Conservation (phyloP, 2,113 vertebrate genomes). For the Synchiropus splendidus region DNA sequence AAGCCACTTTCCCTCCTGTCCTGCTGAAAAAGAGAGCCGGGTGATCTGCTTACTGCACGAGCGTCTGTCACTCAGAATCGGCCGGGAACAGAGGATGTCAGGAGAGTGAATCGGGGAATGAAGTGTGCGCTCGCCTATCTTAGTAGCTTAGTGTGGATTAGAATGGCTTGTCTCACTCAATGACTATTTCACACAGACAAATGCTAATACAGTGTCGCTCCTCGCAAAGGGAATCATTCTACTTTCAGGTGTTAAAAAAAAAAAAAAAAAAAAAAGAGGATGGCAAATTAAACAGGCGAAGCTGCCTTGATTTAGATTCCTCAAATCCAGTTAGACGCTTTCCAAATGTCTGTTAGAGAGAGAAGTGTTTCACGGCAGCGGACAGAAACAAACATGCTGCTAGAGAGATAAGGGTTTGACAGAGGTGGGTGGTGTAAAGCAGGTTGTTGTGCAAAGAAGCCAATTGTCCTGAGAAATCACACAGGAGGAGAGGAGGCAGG, state of each 20-base stretch:
- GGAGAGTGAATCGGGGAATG: slow-evolving; percentile 33
- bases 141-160: slow-evolving; percentile 38
- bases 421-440: slow-evolving; percentile 9
- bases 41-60: slow-evolving; percentile 10
- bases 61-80: slow-evolving; percentile 37
- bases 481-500: slow-evolving; percentile 4
- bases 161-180: slow-evolving; percentile 40
- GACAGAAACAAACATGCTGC: slow-evolving; percentile 18
- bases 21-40: no score
- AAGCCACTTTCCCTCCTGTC: no score
- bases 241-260: slow-evolving; percentile 21
- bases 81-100: slow-evolving; percentile 43
- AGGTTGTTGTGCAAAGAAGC: slow-evolving; percentile 38
- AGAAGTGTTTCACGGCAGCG: slow-evolving; percentile 8
- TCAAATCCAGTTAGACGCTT: slow-evolving; percentile 57
- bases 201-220: no score
- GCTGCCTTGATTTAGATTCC: slow-evolving; percentile 45
- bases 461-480: slow-evolving; percentile 28
- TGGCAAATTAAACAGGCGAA: slow-evolving; percentile 35
- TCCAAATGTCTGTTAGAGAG: slow-evolving; percentile 49
- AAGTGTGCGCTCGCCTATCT: slow-evolving; percentile 29
- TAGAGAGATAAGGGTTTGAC: slow-evolving; percentile 4
- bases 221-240: slow-evolving; percentile 15
- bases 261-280: slow-evolving; percentile 38
- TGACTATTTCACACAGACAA: slow-evolving; percentile 27